Percentiles rank a stretch among this genome's conserved stretches.
These are phyloP conservation scores for Drosophila albomicans DNA, from an alignment of 1,140 invertebrate genomes.

Conservation along the genomic window DNA sequence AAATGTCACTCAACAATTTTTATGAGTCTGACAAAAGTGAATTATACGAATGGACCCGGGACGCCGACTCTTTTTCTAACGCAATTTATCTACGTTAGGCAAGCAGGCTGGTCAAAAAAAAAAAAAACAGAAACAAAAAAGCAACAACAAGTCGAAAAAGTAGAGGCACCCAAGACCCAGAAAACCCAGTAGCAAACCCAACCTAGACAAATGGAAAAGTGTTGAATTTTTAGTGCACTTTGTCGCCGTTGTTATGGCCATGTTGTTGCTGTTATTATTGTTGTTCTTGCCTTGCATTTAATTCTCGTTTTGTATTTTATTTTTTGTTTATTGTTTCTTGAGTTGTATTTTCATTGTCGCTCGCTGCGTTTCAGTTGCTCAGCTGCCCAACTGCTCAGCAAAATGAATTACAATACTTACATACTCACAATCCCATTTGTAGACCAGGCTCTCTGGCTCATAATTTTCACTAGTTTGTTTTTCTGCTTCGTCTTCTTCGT, in stretches of 20 bases:
- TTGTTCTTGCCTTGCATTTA: slow-evolving; percentile 62
- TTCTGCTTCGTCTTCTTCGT: slow-evolving; percentile 16
- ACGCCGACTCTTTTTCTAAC: slow-evolving; percentile 81
- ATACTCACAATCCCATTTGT: slow-evolving; percentile 59
- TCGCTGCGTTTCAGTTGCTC: not conserved
- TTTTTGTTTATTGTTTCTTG: slow-evolving; percentile 25
- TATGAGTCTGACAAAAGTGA: slow-evolving; percentile 83
- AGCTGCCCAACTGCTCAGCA: slow-evolving; percentile 42
- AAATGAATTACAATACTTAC: slow-evolving; percentile 77
- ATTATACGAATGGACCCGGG: slow-evolving; percentile 82
- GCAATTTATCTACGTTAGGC: slow-evolving; percentile 82
- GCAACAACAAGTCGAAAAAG: not conserved
- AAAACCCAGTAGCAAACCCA: slow-evolving; percentile 22
- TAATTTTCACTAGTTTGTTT: slow-evolving; percentile 66
- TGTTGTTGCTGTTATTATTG: slow-evolving; percentile 41
- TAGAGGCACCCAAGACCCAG: not conserved
- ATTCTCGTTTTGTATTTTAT: slow-evolving; percentile 53
- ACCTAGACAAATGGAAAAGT: slow-evolving; percentile 62
- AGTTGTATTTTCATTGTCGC: not conserved
- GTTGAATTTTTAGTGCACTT: slow-evolving; percentile 77
- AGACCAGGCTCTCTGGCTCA: slow-evolving; percentile 61
- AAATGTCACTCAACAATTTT: slow-evolving; percentile 83
- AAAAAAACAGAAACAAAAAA: not conserved
- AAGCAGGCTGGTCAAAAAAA: slow-evolving; percentile 35
- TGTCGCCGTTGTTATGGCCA: slow-evolving; percentile 52